Percentiles rank a stretch among this genome's conserved stretches.
Evolutionary conservation across 2,113 vertebrate species (phyloP).

Genomic region (Pollimyrus isidori): DNA sequence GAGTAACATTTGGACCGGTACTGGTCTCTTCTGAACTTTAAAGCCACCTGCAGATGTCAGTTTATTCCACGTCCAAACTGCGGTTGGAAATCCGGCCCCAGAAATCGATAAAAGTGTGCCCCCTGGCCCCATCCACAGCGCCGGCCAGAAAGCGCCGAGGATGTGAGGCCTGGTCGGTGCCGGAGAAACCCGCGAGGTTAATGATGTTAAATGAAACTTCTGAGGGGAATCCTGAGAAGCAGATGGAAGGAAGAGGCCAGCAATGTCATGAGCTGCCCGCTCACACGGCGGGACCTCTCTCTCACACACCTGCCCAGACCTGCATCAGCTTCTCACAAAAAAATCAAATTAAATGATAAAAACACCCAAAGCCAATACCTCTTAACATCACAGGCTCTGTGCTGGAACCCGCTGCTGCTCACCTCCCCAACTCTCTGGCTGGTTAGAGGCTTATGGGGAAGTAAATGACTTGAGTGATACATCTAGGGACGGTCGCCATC

Average conservation of each 20-base stretch:
- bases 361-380: neutral
- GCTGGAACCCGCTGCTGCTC: neutral
- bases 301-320: neutral
- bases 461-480: neutral
- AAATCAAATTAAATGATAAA: neutral
- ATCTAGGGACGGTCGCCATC: neutral
- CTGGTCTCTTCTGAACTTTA: neutral
- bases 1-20: slow-evolving; percentile 4
- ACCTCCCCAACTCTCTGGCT: neutral
- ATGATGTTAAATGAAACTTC: neutral
- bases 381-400: neutral
- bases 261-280: neutral
- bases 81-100: neutral
- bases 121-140: slow-evolving; percentile 18
- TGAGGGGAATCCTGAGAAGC: neutral
- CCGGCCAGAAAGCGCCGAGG: neutral
- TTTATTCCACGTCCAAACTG: slow-evolving; percentile 27
- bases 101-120: slow-evolving; percentile 19
- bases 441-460: neutral
- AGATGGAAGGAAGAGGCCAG: neutral
- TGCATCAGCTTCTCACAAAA: neutral
- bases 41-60: slow-evolving; percentile 29
- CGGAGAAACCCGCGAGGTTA: neutral
- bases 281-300: neutral
- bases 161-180: neutral